phyloP scores from a whole-genome alignment of 2,888 invertebrate species.

The Tinea semifulvella region DNA sequence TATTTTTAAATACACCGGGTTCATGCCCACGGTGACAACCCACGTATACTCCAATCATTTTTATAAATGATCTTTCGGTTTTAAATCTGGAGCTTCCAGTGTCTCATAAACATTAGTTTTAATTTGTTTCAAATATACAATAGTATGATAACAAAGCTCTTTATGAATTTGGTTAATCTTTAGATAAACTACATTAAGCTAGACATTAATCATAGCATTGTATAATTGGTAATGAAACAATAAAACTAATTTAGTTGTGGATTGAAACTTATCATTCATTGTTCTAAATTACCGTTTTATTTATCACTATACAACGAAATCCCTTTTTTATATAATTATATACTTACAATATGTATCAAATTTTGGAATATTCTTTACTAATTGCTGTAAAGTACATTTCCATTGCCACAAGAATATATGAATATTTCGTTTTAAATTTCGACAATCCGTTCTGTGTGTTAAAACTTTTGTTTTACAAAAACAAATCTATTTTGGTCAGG shows the following conservation, averaged over 20 bases:
- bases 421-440: too few relatives aligned
- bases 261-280: too few relatives aligned
- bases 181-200: not conserved
- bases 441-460: too few relatives aligned
- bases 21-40: not conserved
- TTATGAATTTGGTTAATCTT: too few relatives aligned
- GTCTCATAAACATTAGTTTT: too few relatives aligned
- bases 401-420: too few relatives aligned
- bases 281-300: too few relatives aligned
- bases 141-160: too few relatives aligned
- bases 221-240: not conserved
- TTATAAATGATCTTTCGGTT: not conserved
- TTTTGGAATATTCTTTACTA: not conserved
- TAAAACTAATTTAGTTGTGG: not conserved
- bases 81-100: not conserved
- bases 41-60: constrained; percentile 3
- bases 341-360: not conserved
- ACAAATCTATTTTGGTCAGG: not conserved
- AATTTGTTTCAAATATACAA: too few relatives aligned
- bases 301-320: too few relatives aligned
- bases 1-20: not conserved
- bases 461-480: too few relatives aligned
- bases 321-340: not conserved
- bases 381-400: not conserved
- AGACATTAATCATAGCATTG: not conserved